phyloP scores from a whole-genome alignment of 2,888 invertebrate species.

The Syritta pipiens region DNA sequence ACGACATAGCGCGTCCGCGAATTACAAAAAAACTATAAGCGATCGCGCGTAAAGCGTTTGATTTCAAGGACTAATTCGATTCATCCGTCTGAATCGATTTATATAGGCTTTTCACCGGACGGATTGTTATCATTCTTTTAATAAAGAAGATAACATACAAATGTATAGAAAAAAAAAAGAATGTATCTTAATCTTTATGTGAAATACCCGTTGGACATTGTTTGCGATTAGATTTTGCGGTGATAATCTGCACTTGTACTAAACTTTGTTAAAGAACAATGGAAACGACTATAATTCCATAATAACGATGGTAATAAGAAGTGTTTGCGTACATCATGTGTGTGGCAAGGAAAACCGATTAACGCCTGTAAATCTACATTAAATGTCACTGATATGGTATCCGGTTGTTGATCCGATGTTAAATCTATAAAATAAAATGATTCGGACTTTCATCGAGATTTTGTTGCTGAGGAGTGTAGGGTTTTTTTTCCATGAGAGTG shows the following conservation, averaged over 20 bases:
- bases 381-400: constrained; percentile 4
- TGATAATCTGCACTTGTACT: constrained; percentile 34
- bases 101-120: constrained; percentile 45
- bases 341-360: background rate
- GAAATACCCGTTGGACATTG: constrained; percentile 52
- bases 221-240: constrained; percentile 52
- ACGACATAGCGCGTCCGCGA: constrained; percentile 73
- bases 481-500: no score
- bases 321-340: background rate
- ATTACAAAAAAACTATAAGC: constrained; percentile 11
- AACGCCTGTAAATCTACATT: constrained; percentile 23
- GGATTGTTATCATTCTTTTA: constrained; percentile 34
- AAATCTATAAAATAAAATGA: background rate
- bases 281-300: background rate
- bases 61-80: constrained; percentile 46
- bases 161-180: constrained; percentile 5
- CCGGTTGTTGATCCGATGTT: background rate
- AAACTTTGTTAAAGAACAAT: constrained; percentile 22
- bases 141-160: constrained; percentile 4
- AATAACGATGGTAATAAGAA: background rate
- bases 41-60: constrained; percentile 30
- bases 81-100: constrained; percentile 36
- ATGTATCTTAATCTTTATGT: constrained; percentile 50
- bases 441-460: background rate
- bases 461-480: background rate